Conservation (phyloP, 2,888 invertebrate genomes). For the Eurytoma californica region DNA sequence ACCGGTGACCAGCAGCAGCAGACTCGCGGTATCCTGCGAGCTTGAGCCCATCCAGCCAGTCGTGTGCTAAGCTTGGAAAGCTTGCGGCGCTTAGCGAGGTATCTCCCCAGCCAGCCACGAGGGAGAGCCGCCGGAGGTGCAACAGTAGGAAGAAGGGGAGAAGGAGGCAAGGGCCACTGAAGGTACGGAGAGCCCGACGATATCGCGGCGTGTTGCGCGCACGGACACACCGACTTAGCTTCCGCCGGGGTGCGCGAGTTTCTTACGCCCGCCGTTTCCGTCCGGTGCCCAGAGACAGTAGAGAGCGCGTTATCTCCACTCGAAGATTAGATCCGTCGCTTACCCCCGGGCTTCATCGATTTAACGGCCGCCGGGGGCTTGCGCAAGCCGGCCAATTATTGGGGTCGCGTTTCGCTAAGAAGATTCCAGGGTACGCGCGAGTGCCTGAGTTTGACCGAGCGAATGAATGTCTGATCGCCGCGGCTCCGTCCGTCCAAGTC, state of each 20-base stretch:
- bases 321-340: too few species aligned
- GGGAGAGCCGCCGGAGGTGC: conserved; percentile 22
- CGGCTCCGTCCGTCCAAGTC: neutral
- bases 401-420: conserved; percentile 36
- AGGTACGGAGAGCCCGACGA: conserved; percentile 32
- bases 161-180: conserved; percentile 18
- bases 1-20: conserved; percentile 1
- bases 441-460: neutral
- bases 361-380: neutral
- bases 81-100: conserved; percentile 48
- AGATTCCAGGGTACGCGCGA: conserved; percentile 13
- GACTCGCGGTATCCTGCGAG: conserved; percentile 19
- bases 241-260: neutral
- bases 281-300: too few species aligned
- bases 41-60: conserved; percentile 33
- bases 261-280: neutral
- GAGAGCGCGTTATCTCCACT: too few species aligned
- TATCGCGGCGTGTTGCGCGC: neutral
- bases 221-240: neutral
- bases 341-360: too few species aligned
- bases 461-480: conserved; percentile 10
- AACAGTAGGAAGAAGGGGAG: conserved; percentile 26
- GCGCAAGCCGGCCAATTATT: conserved; percentile 32
- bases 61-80: conserved; percentile 41
- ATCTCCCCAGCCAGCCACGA: conserved; percentile 14